A percentile compares a stretch with the other conserved stretches of the same genome.
These are phyloP conservation scores for Tridacna crocea DNA, from an alignment of 2,888 invertebrate species.

Conservation along the genomic window DNA sequence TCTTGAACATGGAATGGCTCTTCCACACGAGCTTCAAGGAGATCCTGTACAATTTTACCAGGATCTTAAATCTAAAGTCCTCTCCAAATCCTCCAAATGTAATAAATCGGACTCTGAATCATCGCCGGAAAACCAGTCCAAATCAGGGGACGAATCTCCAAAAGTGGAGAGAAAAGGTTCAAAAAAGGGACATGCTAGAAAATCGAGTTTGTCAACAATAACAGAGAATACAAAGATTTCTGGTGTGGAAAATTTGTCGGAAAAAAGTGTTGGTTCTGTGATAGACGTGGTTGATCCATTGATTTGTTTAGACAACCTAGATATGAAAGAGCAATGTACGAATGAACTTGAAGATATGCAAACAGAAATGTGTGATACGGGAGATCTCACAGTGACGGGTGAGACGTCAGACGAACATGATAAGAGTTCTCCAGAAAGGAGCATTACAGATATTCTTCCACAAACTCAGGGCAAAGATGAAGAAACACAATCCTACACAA, in stretches of 20 bases:
- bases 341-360: constrained; percentile 7
- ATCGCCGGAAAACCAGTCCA: not conserved
- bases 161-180: constrained; percentile 50
- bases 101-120: constrained; percentile 10
- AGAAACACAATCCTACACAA: constrained; percentile 6
- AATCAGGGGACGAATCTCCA: constrained; percentile 8
- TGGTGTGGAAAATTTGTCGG: not conserved
- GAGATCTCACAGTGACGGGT: constrained; percentile 19
- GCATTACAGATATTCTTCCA: not conserved
- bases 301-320: not conserved
- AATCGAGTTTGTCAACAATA: constrained; percentile 36
- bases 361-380: constrained; percentile 15
- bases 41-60: constrained; percentile 68
- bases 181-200: constrained; percentile 38
- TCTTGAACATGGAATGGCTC: constrained; percentile 73
- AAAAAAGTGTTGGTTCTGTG: constrained; percentile 1
- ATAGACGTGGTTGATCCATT: constrained; percentile 14
- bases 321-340: not conserved
- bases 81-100: constrained; percentile 33
- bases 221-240: constrained; percentile 17
- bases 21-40: constrained; percentile 74
- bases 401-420: constrained; percentile 20
- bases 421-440: constrained; percentile 15
- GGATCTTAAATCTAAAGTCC: constrained; percentile 34
- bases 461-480: not conserved